A percentile compares a stretch with the other conserved stretches of the same genome.
Evolutionary conservation across 2,888 invertebrate genomes (phyloP).

Genomic region (Mesochorus sp.): DNA sequence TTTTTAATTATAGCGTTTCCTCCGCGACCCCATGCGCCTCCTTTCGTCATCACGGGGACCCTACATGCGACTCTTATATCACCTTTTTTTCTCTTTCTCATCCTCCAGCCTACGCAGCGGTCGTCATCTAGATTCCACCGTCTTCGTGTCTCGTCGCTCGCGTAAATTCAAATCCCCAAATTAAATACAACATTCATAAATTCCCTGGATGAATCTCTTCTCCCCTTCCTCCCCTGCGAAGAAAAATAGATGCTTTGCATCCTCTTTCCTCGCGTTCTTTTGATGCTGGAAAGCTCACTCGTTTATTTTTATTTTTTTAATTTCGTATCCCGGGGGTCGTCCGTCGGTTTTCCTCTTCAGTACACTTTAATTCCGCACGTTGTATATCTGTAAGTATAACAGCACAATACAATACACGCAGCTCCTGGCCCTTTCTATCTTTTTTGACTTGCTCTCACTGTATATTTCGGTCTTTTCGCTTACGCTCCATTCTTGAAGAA

Average conservation of each 20-base stretch:
- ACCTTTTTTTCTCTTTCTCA: slow-evolving; percentile 17
- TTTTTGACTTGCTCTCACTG: slow-evolving; percentile 4
- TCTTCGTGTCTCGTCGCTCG: slow-evolving; percentile 2
- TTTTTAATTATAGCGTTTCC: slow-evolving; percentile 71
- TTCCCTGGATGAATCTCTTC: slow-evolving; percentile 61
- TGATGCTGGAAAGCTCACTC: background rate
- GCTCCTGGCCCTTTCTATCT: slow-evolving; percentile 9
- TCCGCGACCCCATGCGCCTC: slow-evolving; percentile 27
- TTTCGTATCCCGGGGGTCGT: slow-evolving; percentile 37
- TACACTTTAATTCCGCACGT: slow-evolving; percentile 12
- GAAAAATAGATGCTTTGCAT: slow-evolving; percentile 53
- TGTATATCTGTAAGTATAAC: slow-evolving; percentile 11
- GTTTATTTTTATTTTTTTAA: slow-evolving; percentile 63
- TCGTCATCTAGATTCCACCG: slow-evolving; percentile 23
- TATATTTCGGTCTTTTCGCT: slow-evolving; percentile 26
- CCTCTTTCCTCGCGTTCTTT: slow-evolving; percentile 24
- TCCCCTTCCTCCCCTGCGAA: slow-evolving; percentile 35
- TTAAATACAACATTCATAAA: slow-evolving; percentile 75
- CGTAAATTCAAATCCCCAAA: slow-evolving; percentile 67
- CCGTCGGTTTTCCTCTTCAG: slow-evolving; percentile 23
- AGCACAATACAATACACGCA: background rate
- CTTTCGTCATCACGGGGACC: slow-evolving; percentile 22
- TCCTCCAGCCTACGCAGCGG: background rate
- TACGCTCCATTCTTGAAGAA: slow-evolving; percentile 51
- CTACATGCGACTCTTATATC: slow-evolving; percentile 33